Base-by-base conservation (phyloP, 1,140 invertebrate species). In the Orius insidiosus region DNA sequence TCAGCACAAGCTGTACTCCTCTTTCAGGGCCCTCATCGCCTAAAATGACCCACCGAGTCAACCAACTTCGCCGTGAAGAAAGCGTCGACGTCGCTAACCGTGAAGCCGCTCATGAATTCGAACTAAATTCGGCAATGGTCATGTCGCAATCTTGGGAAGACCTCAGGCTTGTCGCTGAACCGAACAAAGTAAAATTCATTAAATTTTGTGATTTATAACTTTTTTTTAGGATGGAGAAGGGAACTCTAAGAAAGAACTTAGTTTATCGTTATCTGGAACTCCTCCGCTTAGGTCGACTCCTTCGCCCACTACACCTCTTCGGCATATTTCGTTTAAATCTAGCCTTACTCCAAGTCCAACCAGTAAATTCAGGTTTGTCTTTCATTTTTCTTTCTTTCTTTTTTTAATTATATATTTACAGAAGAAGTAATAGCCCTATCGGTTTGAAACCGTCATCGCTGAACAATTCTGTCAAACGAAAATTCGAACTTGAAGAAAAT, bases 141-240 rank as follows among this genome's bases (percentile, higher is more conserved):
- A 88, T 90, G 63, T 88, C 85, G 1, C 84, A 85, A 59, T 88
- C 85, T 11, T 88, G 81, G 71, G 85, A 89, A 62, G 85, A 89
- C 64, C 68, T 90, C 3, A 79, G 78, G 0, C 63, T 89, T 19
- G 77, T 85, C 50, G 68, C 70, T 3, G 74, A 76, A 55, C 68
- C 68, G 6, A 44, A 48, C 13, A 51, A 50, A 34, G 49, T 46
- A 43, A 47, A 44, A 38, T 18, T 5, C 11, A 46, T 14, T 15
- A 2, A 5, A 48, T 31, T 8, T 10, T 32, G 15, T 14, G n/a
- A n/a, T 14, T 46, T 35, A 5, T 10, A 34, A 15, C 14, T 15
- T 13, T 34, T 18, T 36, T 46, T 8, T 2, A 8, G 37, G 33
- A 39, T 2, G 16, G 33, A 14, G 13, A 11, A 3, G 39, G 30